Base-by-base conservation (phyloP, 2,113 vertebrate genomes). In the Heliornis fulica region DNA sequence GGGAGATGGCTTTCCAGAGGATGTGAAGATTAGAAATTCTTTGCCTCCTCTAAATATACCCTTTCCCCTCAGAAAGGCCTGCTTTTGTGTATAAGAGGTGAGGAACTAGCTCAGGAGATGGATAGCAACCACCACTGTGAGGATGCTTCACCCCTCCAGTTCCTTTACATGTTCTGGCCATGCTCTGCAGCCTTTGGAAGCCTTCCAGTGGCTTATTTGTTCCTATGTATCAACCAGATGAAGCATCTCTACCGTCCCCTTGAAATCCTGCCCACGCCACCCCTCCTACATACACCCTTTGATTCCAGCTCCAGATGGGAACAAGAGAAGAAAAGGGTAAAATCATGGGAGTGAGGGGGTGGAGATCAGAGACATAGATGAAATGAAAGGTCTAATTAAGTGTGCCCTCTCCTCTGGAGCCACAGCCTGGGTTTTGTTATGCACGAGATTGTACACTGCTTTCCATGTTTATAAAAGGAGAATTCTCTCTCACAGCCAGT, bases 301-400 rank as follows among this genome's bases (percentile, higher is more conserved):
- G 91, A 77, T 93, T 96, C 84, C 85, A 88, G 82, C 41, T 94
- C 75, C 82, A 91, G 90, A 90, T 68, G 90, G 87, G 87, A 90
- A 79, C 11, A 10, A 18, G 70, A 77, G 66, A 78, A 74, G 63
- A 86, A 88, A 93, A 91, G 78, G 74, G 56, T 59, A 91, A 74
- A 91, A 74, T 74, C 50, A 75, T 59, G 75, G 87, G 40, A 21
- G 51, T 28, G 94, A 96, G 87, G 85, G 94, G 87, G 84, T 88
- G 87, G 93, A 90, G 91, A 91, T 95, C 92, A 90, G 90, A 93
- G 66, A 8, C 38, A 46, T 6, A 34, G 82, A 85, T 90, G 45
- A 93, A 93, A 90, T 38, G 50, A 92, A 93, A 94, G 63, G 46
- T 90, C 87, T 95, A 94, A 94, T 95, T 90, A 93, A 10, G 14